These are phyloP conservation scores for Papio anubis DNA, from an alignment of 2,113 vertebrate species.

Conservation along the genomic window DNA sequence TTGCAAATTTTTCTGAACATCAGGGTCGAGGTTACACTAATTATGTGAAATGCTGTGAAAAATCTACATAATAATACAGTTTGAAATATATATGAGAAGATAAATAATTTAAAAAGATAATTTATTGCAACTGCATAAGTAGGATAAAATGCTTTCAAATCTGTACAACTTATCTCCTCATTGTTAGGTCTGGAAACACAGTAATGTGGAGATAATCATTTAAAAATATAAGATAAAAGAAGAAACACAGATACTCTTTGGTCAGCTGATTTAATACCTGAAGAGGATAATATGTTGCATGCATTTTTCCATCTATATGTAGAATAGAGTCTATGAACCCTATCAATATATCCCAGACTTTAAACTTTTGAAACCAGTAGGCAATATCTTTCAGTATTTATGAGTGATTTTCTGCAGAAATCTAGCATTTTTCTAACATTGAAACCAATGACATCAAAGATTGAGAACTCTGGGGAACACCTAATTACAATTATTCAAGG, in stretches of 20 bases:
- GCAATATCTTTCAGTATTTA: not conserved
- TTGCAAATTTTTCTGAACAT: slow-evolving; percentile 39
- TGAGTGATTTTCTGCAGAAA: not conserved
- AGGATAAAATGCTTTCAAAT: not conserved
- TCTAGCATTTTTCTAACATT: not conserved
- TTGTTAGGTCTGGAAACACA: not conserved
- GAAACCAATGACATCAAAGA: not conserved
- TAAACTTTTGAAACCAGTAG: not conserved
- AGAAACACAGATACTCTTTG: not conserved
- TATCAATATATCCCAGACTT: not conserved
- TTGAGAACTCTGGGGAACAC: not conserved
- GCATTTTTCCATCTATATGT: not conserved
- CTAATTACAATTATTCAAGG: not conserved
- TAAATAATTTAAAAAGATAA: slow-evolving; percentile 29
- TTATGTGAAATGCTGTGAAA: not conserved
- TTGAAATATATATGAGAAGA: not conserved
- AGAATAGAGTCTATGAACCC: not conserved
- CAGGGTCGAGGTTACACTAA: slow-evolving; percentile 48
- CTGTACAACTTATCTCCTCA: not conserved
- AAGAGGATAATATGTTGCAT: not conserved
- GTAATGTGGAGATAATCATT: not conserved
- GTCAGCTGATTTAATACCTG: not conserved
- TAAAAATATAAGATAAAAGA: not conserved
- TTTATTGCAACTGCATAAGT: not conserved
- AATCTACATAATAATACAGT: slow-evolving; percentile 55